Conservation (phyloP, 2,113 vertebrate genomes). For the Thunnus maccoyii region DNA sequence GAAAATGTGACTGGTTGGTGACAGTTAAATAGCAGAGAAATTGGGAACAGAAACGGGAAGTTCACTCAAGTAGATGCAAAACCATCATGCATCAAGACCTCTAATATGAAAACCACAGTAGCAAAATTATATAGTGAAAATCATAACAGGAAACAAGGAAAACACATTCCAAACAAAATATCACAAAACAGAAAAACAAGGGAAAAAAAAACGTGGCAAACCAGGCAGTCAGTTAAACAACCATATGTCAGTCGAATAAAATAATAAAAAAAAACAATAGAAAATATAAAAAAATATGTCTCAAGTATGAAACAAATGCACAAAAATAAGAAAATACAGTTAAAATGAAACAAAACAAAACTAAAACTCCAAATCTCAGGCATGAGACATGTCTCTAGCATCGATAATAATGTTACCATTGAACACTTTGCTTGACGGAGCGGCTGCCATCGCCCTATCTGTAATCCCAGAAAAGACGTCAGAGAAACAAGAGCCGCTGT, state of each 20-base stretch:
- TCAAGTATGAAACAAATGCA: slow-evolving; percentile 23
- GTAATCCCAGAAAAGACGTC: slow-evolving; percentile 78
- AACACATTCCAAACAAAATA: slow-evolving; percentile 34
- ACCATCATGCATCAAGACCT: slow-evolving; percentile 53
- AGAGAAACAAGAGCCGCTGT: slow-evolving; percentile 67
- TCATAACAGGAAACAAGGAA: slow-evolving; percentile 24
- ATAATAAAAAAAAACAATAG: background rate
- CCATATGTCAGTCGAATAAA: slow-evolving; percentile 10
- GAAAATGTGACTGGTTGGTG: slow-evolving; percentile 4
- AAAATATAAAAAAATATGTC: background rate
- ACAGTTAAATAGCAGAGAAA: background rate
- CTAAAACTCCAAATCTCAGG: slow-evolving; percentile 53
- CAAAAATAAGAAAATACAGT: slow-evolving; percentile 16
- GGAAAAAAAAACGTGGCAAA: slow-evolving; percentile 37
- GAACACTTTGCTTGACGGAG: slow-evolving; percentile 80
- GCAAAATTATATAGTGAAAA: slow-evolving; percentile 8
- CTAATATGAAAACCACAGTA: background rate
- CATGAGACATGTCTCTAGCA: slow-evolving; percentile 33
- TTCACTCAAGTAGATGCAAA: slow-evolving; percentile 20
- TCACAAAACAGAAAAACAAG: slow-evolving; percentile 31
- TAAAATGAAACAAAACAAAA: slow-evolving; percentile 25
- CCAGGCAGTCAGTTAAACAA: slow-evolving; percentile 38
- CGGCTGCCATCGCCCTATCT: slow-evolving; percentile 78
- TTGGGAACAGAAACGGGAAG: background rate
- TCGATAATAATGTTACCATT: slow-evolving; percentile 82